Evolutionary conservation across 2,797 vertebrate genomes (phyloP).

Genomic region (Pseudochaenichthys georgianus): DNA sequence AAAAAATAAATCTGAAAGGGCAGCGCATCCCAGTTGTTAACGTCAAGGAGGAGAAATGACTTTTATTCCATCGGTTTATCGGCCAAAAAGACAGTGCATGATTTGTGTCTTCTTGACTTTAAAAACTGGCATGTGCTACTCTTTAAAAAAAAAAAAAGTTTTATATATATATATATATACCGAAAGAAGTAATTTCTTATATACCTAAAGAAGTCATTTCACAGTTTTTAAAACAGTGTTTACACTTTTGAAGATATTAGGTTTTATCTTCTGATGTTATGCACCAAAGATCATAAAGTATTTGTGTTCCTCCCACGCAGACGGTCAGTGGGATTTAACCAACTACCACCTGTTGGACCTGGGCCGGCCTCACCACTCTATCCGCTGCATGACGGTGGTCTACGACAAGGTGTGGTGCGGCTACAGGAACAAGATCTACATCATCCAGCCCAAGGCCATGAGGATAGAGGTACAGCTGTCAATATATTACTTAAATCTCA

Average conservation of each 20-base stretch:
- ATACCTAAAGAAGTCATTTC: not conserved
- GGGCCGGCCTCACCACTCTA: conserved; percentile 96
- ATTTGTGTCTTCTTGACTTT: no score
- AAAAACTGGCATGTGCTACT: no score
- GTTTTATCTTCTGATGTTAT: not conserved
- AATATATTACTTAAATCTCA: not conserved
- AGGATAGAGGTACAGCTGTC: conserved; percentile 90
- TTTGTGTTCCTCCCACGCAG: conserved; percentile 68
- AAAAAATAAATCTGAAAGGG: no score
- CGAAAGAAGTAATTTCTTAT: no score
- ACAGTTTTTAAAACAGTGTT: not conserved
- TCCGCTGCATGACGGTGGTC: conserved; percentile 97
- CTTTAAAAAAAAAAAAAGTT: no score
- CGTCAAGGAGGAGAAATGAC: no score
- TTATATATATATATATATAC: no score
- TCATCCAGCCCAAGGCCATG: conserved; percentile 98
- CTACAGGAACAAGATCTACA: conserved; percentile 97
- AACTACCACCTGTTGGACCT: conserved; percentile 98
- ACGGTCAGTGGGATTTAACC: conserved; percentile 97
- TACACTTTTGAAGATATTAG: not conserved
- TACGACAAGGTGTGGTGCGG: conserved; percentile 98
- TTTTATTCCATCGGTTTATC: no score
- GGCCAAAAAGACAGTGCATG: no score
- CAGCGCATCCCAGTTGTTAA: no score
- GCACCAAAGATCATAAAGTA: not conserved